phyloP scores from a whole-genome alignment of 64 coral and sea anemone species.

The Montipora cactus region DNA sequence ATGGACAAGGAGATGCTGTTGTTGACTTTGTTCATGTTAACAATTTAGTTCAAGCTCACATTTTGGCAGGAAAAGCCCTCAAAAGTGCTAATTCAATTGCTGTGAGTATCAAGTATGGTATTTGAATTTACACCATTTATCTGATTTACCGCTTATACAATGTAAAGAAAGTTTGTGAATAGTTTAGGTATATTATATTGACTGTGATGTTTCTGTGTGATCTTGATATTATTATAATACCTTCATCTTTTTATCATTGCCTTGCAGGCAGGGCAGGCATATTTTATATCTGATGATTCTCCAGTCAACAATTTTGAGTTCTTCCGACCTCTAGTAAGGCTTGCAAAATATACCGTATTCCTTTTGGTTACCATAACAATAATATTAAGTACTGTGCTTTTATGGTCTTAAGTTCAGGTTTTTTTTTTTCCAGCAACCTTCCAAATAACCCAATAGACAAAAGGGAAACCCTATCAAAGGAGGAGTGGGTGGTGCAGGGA shows the following conservation, averaged over 20 bases:
- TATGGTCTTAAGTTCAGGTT: not conserved
- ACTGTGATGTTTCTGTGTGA: no score
- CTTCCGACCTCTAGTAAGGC: constrained; percentile 88
- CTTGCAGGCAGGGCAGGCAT: constrained; percentile 81
- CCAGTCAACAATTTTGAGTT: constrained; percentile 94
- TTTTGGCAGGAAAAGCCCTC: constrained; percentile 73
- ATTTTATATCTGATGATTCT: constrained; percentile 89
- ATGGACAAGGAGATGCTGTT: constrained; percentile 66
- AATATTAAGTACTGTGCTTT: not conserved
- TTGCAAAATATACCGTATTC: no score
- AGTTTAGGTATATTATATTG: no score
- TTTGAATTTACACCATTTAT: no score
- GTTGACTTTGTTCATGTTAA: constrained; percentile 97
- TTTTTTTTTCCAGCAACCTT: no score
- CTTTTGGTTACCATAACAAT: no score
- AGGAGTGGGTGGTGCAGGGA: no score
- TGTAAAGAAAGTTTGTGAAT: no score
- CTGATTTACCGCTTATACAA: no score
- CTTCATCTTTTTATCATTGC: not conserved
- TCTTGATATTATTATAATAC: no score
- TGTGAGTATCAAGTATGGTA: constrained; percentile 57
- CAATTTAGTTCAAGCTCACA: constrained; percentile 79
- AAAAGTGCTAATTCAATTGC: constrained; percentile 44
- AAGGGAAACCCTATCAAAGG: no score
- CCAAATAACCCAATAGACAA: no score